Percentiles rank a stretch among this genome's conserved stretches.
phyloP scores from a whole-genome alignment of 2,888 invertebrate species.

The Nomada goodeniana region DNA sequence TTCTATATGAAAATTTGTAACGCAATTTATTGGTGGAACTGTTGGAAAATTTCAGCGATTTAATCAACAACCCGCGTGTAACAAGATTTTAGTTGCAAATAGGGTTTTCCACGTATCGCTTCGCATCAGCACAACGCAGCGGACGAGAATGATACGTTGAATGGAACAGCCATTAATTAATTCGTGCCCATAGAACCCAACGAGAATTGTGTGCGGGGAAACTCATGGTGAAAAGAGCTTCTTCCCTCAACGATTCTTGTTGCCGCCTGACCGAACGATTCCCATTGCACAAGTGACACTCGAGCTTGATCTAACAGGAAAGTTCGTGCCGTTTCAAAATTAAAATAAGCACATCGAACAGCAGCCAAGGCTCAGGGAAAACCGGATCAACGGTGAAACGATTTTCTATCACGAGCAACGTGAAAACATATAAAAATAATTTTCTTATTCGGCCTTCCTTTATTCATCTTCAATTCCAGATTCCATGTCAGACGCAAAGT shows the following conservation, averaged over 20 bases:
- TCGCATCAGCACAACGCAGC: constrained; percentile 3
- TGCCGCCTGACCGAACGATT: constrained; percentile 24
- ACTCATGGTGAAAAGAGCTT: constrained; percentile 17
- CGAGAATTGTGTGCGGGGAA: constrained; percentile 7
- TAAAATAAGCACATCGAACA: too few relatives aligned
- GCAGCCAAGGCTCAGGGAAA: too few relatives aligned
- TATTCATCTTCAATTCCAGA: constrained; percentile 40
- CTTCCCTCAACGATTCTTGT: constrained; percentile 30
- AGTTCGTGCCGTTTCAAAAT: background rate
- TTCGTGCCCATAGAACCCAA: constrained; percentile 63
- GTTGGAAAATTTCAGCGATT: background rate
- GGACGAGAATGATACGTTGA: constrained; percentile 49
- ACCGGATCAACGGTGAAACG: too few relatives aligned
- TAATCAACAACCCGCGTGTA: background rate
- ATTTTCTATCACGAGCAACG: background rate
- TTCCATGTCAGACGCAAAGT: constrained; percentile 21
- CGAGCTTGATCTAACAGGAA: constrained; percentile 26
- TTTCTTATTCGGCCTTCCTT: background rate
- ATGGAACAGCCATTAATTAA: constrained; percentile 72
- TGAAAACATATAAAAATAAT: background rate
- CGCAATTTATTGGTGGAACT: background rate
- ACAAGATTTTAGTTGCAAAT: background rate
- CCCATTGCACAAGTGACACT: constrained; percentile 8
- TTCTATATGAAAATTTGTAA: too few relatives aligned
- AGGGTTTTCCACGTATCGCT: constrained; percentile 9